Conservation (phyloP, 2,113 vertebrate genomes). For the Eptesicus fuscus region DNA sequence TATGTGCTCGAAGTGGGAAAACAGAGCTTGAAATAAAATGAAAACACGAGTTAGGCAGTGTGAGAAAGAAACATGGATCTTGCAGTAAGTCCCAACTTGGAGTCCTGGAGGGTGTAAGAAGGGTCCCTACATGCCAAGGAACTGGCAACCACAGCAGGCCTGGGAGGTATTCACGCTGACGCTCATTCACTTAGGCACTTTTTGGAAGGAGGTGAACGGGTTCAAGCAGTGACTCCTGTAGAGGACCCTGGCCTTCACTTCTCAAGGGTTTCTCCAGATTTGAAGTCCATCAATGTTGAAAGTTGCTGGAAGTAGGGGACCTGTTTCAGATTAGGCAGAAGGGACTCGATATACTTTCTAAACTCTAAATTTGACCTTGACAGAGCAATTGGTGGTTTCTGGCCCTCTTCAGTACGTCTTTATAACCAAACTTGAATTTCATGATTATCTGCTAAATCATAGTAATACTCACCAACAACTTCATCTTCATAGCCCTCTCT, state of each 20-base stretch:
- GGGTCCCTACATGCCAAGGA: background rate
- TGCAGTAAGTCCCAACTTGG: background rate
- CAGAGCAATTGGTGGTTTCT: constrained; percentile 12
- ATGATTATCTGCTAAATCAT: constrained; percentile 40
- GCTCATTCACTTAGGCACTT: background rate
- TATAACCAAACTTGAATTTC: constrained; percentile 41
- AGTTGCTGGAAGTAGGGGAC: background rate
- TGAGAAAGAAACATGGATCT: background rate
- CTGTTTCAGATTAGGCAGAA: constrained; percentile 47
- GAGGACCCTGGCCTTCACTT: background rate
- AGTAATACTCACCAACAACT: constrained; percentile 77
- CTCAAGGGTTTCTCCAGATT: constrained; percentile 6
- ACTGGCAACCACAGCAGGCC: background rate
- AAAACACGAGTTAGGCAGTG: background rate
- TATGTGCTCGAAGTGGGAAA: background rate
- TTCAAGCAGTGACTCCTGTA: background rate
- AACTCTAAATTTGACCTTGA: constrained; percentile 32
- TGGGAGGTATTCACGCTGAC: background rate
- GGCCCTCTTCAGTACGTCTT: background rate
- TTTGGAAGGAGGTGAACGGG: background rate
- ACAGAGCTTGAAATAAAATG: constrained; percentile 15
- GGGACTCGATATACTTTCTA: constrained; percentile 34
- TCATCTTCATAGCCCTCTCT: constrained; percentile 79
- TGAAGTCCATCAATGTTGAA: background rate
- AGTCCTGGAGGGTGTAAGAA: background rate